phyloP scores from a whole-genome alignment of 64 coral and sea anemone genomes.

The Stylophora pistillata region DNA sequence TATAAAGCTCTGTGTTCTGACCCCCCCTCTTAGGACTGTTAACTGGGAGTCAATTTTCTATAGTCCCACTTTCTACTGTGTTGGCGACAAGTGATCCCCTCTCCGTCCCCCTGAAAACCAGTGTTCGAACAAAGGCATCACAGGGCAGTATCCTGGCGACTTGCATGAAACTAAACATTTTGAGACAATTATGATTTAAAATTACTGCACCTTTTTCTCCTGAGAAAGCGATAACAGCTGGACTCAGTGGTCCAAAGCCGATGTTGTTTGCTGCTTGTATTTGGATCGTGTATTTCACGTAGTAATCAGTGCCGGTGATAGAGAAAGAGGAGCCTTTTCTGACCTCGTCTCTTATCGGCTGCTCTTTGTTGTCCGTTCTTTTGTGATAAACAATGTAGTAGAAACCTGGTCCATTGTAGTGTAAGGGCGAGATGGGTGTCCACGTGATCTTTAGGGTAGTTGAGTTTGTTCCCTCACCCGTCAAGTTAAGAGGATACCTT shows the following conservation, averaged over 20 bases:
- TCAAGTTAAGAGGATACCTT: constrained; percentile 10
- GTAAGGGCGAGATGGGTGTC: constrained; percentile 44
- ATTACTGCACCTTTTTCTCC: constrained; percentile 70
- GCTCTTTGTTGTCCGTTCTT: constrained; percentile 26
- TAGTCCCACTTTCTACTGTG: too few relatives aligned
- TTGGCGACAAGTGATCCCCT: too few relatives aligned
- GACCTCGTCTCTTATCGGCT: constrained; percentile 52
- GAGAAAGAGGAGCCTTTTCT: constrained; percentile 31
- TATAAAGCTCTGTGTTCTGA: too few relatives aligned
- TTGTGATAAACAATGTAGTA: constrained; percentile 84
- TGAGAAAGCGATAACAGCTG: constrained; percentile 56
- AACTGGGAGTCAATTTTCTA: too few relatives aligned
- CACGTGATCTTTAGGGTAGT: constrained; percentile 41
- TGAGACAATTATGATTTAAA: not conserved
- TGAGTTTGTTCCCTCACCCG: constrained; percentile 18
- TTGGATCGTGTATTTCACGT: constrained; percentile 65
- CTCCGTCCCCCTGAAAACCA: too few relatives aligned
- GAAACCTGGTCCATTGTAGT: constrained; percentile 78
- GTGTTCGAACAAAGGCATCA: too few relatives aligned
- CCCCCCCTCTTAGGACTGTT: too few relatives aligned
- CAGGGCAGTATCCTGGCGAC: too few relatives aligned
- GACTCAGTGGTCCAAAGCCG: constrained; percentile 84
- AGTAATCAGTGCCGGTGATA: constrained; percentile 64
- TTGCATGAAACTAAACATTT: too few relatives aligned
- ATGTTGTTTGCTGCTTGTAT: constrained; percentile 76